Evolutionary conservation across 2,888 invertebrate genomes (phyloP), one percentile per base, ranked within the genome.

Genomic region (Brenthis hecate): DNA sequence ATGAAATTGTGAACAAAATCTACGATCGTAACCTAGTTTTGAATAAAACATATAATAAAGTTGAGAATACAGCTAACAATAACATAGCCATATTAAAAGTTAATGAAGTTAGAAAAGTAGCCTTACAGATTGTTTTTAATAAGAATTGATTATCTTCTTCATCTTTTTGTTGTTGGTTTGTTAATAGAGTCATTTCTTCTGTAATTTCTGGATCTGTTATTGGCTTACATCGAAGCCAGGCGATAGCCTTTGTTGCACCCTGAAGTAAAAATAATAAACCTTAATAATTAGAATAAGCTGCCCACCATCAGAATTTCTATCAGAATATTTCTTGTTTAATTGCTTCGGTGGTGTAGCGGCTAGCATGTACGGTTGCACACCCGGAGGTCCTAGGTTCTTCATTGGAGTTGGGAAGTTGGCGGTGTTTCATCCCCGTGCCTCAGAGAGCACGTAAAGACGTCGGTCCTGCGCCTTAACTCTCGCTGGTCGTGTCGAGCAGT

Each of bases 141-240:
- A 84, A 80, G 55, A 85, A 88, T 47, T 83, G 80, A 56, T 83
- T 85, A 66, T 81, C 83, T 19, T 84, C 83, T 6, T 82, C 84
- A 23, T 92, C 91, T 14, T 84, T 84, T 11, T 78, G 77, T 61
- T 89, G 87, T 68, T 91, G 89, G 8, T 80, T 82, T 14, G 76
- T 83, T 11, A 92, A 82, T 0, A 75, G 72, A 2, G 86, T 81
- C 1, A 92, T 50, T 69, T 90, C 92, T 5, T 78, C 75, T 8
- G 81, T 68, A 0, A 92, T 78, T 1, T 73, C 66, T 0, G 70
- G 61, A 32, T 90, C 88, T 1, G 80, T 77, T 69, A 83, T 83
- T 1, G 76, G 73, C 65, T 85, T 80, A 72, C 92, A 89, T 16
- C 89, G 83, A 0, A 92, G 83, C 92, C 92, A 92, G 0, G 89